Evolutionary conservation across 2,113 vertebrate genomes (phyloP).

Genomic region (Ceyx melanurus): DNA sequence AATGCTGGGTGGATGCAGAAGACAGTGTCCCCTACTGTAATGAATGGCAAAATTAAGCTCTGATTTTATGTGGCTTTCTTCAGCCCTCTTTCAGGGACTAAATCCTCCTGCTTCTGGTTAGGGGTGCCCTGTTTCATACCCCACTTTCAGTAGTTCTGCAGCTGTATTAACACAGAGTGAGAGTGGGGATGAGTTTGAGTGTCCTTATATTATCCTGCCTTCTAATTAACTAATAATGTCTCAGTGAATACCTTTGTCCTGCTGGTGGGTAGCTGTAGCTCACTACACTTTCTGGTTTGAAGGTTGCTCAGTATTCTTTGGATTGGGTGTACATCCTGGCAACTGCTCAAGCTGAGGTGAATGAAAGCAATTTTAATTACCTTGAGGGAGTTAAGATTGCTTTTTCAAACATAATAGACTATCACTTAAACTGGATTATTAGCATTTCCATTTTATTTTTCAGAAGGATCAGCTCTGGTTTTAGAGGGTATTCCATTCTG

Average conservation of each 20-base stretch:
- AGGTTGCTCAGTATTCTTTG: background rate
- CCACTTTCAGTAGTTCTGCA: background rate
- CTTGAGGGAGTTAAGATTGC: conserved; percentile 13
- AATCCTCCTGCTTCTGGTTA: background rate
- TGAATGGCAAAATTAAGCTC: background rate
- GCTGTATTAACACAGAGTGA: background rate
- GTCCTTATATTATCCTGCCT: background rate
- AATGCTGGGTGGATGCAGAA: background rate
- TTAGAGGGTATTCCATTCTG: background rate
- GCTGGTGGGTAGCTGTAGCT: background rate
- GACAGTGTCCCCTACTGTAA: background rate
- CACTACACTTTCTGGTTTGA: background rate
- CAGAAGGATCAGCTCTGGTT: conserved; percentile 25
- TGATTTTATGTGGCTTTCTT: background rate
- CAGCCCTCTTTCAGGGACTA: background rate
- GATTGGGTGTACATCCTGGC: background rate
- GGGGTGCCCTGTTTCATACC: background rate
- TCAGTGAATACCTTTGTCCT: background rate
- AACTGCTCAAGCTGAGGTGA: background rate
- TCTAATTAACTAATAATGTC: conserved; percentile 16
- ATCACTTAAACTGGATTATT: background rate
- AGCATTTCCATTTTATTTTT: background rate
- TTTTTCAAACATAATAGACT: conserved; percentile 6
- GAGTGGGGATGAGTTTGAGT: background rate
- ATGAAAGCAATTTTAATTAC: conserved; percentile 49